phyloP scores from a whole-genome alignment of 2,888 invertebrate species.

The Drosophila neonasuta region DNA sequence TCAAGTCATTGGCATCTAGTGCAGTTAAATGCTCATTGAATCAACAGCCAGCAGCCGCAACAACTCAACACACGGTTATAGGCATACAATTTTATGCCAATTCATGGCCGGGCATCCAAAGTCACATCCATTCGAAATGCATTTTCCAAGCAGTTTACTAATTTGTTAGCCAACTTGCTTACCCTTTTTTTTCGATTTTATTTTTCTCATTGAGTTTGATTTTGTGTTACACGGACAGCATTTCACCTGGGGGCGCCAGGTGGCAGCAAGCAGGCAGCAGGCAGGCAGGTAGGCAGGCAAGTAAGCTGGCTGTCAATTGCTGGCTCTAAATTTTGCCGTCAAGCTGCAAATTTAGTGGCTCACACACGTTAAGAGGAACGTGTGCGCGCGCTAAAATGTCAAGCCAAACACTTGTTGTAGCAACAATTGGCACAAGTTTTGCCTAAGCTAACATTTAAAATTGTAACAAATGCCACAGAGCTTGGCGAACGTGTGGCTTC shows the following conservation, averaged over 20 bases:
- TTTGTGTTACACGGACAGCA: slow-evolving; percentile 29
- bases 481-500: slow-evolving; percentile 71
- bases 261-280: slow-evolving; percentile 12
- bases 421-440: slow-evolving; percentile 76
- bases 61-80: slow-evolving; percentile 31
- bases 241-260: slow-evolving; percentile 63
- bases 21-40: slow-evolving; percentile 73
- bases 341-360: slow-evolving; percentile 47
- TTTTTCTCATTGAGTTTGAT: slow-evolving; percentile 25
- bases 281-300: background rate
- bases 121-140: slow-evolving; percentile 54
- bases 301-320: slow-evolving; percentile 49
- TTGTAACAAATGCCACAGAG: slow-evolving; percentile 78
- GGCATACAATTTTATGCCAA: slow-evolving; percentile 65
- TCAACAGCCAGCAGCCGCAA: slow-evolving; percentile 45
- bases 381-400: slow-evolving; percentile 69
- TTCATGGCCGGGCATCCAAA: slow-evolving; percentile 64
- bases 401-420: slow-evolving; percentile 73
- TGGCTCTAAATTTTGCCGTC: slow-evolving; percentile 39
- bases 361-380: slow-evolving; percentile 42
- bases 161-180: slow-evolving; percentile 62
- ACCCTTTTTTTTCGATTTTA: slow-evolving; percentile 30
- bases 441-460: slow-evolving; percentile 75
- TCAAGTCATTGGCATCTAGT: slow-evolving; percentile 79
- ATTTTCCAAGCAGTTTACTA: slow-evolving; percentile 62